A percentile compares a stretch with the other conserved stretches of the same genome.
phyloP scores from a whole-genome alignment of 2,797 vertebrate species.

The Podarcis siculus region DNA sequence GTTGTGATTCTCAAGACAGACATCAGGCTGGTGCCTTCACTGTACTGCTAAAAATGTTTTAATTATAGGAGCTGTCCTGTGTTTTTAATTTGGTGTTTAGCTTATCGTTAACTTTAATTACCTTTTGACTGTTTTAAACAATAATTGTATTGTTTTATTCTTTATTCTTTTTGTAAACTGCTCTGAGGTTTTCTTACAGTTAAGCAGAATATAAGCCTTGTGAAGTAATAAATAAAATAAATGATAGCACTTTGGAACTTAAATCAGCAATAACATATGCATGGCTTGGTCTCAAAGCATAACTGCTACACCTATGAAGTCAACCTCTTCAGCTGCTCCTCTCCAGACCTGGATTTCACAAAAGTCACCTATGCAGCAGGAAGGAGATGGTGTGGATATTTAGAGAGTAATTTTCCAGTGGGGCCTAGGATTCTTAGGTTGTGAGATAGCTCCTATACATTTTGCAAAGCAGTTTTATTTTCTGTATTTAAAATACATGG shows the following conservation, averaged over 20 bases:
- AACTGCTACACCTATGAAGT: background rate
- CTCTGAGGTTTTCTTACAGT: no score
- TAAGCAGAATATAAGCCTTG: no score
- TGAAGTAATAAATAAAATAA: no score
- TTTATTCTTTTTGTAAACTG: no score
- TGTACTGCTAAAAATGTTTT: no score
- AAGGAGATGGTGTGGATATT: background rate
- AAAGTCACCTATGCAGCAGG: background rate
- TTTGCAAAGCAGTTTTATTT: background rate
- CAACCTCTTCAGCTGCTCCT: background rate
- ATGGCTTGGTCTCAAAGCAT: background rate
- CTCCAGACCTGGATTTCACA: background rate
- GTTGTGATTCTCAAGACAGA: no score
- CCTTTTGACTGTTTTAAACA: no score
- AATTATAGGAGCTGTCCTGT: no score
- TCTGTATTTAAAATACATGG: conserved; percentile 20
- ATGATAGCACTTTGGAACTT: background rate
- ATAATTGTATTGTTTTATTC: no score
- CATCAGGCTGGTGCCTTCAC: no score
- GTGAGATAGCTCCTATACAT: background rate
- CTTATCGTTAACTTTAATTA: no score
- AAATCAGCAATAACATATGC: background rate
- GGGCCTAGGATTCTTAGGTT: background rate
- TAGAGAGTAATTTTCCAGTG: background rate
- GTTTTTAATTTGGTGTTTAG: no score